Evolutionary conservation across 1,140 invertebrate genomes (phyloP), one percentile per base, ranked within the genome.

Genomic region (Zaprionus nigranus): DNA sequence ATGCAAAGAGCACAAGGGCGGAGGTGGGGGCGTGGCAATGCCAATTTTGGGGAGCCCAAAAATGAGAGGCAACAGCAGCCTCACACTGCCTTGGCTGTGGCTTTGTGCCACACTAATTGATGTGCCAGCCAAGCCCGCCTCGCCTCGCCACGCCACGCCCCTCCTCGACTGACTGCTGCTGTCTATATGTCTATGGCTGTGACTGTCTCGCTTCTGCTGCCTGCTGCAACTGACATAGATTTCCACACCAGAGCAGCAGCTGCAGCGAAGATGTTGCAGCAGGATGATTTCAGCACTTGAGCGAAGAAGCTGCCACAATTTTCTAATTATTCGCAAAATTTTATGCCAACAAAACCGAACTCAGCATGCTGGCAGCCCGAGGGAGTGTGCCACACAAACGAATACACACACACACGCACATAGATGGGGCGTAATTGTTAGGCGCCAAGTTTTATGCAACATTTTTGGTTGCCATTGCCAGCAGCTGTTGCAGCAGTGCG

Each of bases 261-360:
- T 79, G 83, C 84, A 70, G 64, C 83, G 79, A 30, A 30, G 28
- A 30, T 7, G 28, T 30, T 30, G 69, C 76, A 83, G 79, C 40
- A 49, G 66, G 26, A 58, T 53, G 57, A 63, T 60, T 63, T 54
- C 26, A 60, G 73, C 43, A 59, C 40, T 71, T 58, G 60, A 71
- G 38, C 67, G 71, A 74, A 86, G 69, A 88, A 75, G 75, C 75
- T 82, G 85, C 85, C 86, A 79, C 86, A 90, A 90, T 90, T 90
- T 90, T 90, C 85, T 90, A 90, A 90, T 90, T 90, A 90, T 85
- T 90, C 86, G 86, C 84, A 90, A 90, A 90, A 90, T 90, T 90
- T 63, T 90, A 80, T 90, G 82, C 86, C 76, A 90, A 88, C 85
- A 90, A 85, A 82, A 82, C 78, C 76, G 46, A 51, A 67, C 78